Conservation (phyloP, 2,888 invertebrate species). For the Elegia similella region DNA sequence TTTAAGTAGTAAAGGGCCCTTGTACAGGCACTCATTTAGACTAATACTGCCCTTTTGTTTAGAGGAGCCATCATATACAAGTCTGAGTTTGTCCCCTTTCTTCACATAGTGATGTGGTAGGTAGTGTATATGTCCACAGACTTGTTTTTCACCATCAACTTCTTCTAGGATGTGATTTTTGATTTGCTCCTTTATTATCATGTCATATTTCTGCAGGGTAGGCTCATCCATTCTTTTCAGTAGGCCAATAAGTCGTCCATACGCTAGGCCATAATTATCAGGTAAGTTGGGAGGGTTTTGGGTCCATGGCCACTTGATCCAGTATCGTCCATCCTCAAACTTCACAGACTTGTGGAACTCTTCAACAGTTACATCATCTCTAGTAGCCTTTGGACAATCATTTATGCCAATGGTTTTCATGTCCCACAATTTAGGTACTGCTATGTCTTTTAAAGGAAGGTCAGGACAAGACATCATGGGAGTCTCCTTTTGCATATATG, state of each 20-base stretch:
- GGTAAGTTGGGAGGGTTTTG: slow-evolving; percentile 21
- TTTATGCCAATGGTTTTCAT: slow-evolving; percentile 33
- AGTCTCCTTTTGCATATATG: slow-evolving; percentile 22
- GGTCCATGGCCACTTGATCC: slow-evolving; percentile 27
- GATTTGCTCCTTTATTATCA: slow-evolving; percentile 13
- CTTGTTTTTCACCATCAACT: background rate
- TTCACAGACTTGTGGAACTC: slow-evolving; percentile 24
- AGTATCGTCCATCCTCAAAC: slow-evolving; percentile 19
- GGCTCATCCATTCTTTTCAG: slow-evolving; percentile 14
- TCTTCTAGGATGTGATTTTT: slow-evolving; percentile 13
- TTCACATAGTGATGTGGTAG: slow-evolving; percentile 24
- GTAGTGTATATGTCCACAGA: slow-evolving; percentile 20
- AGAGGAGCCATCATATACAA: slow-evolving; percentile 30
- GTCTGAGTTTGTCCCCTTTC: slow-evolving; percentile 18
- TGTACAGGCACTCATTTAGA: slow-evolving; percentile 31
- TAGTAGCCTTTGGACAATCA: slow-evolving; percentile 19
- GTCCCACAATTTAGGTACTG: slow-evolving; percentile 24
- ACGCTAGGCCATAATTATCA: slow-evolving; percentile 21
- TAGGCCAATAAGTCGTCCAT: slow-evolving; percentile 16
- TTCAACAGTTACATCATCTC: slow-evolving; percentile 25
- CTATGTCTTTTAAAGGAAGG: slow-evolving; percentile 18
- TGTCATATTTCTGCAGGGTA: slow-evolving; percentile 9
- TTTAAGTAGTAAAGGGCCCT: slow-evolving; percentile 31
- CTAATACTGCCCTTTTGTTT: slow-evolving; percentile 26
- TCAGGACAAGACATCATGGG: slow-evolving; percentile 20